Base-by-base conservation (phyloP, 2,888 invertebrate species). In the Hydroisotoma schaefferi region DNA sequence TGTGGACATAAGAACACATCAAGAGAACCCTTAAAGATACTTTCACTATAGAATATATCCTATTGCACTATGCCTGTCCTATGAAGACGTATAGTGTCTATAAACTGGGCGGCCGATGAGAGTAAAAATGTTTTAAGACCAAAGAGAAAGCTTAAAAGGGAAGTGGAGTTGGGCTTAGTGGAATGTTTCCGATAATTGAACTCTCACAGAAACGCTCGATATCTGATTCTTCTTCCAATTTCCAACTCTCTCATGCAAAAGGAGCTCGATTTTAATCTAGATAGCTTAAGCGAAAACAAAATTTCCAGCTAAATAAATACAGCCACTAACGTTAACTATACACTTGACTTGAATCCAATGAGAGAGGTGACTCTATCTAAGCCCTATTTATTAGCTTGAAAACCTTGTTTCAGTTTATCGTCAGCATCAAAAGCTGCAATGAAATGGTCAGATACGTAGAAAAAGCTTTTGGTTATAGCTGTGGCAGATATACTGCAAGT, bases 131-230 rank as follows among this genome's bases (percentile, higher is more conserved):
- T 40, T 20, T 40, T 15, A n/a, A n/a, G n/a, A 18, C 40, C 20
- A 18, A 20, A 15, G 40, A 5, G 5, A 20, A 40, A 15, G 20
- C n/a, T 4, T 15, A 18, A 18, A 40, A 40, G 40, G 4, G 40
- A 40, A 20, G 40, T 18, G 40, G 20, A 40, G 20, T 15, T 40
- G n/a, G 40, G 40, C 40, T 40, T 40, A 40, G 40, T 40, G 40
- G 40, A 40, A 40, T 40, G 40, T 40, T 8, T 40, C 20, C 40
- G 40, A 40, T 40, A 40, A 40, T 40, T 40, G 40, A 40, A 40
- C 40, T 40, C 40, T 40, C 40, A 40, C 20, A 40, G 40, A 40
- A 20, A 46, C 25, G 25, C 46, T 22, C 46, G 25, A 23, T 46
- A 46, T 46, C 46, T 46, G 22, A 46, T 46, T 23, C 46, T 46